Conservation (phyloP, 1,140 invertebrate species). For the Neodiprion fabricii region DNA sequence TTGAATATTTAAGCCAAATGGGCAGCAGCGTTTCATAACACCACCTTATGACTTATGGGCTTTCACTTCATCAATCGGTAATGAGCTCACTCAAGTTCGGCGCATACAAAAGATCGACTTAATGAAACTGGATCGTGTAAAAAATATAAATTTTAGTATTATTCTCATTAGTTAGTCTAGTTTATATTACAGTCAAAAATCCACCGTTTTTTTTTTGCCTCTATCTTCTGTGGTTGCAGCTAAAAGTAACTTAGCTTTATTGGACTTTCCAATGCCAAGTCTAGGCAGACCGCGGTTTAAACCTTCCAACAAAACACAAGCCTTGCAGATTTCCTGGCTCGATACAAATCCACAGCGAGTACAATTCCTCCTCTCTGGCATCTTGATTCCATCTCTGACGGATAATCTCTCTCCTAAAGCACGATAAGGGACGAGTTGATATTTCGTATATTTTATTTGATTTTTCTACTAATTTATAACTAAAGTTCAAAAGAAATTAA, state of each 20-base stretch:
- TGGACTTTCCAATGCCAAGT: constrained; percentile 85
- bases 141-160: not conserved
- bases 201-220: constrained; percentile 25
- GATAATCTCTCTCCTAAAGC: constrained; percentile 83
- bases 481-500: constrained; percentile 22
- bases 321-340: constrained; percentile 95
- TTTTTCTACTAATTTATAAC: constrained; percentile 11
- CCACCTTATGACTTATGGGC: too few species aligned
- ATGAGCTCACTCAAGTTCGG: too few species aligned
- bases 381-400: constrained; percentile 80
- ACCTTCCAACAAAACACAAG: constrained; percentile 94
- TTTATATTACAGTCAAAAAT: constrained; percentile 33
- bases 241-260: constrained; percentile 74
- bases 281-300: constrained; percentile 91
- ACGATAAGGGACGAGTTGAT: constrained; percentile 16
- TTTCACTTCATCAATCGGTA: too few species aligned
- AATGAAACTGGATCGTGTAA: not conserved
- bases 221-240: constrained; percentile 43
- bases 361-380: constrained; percentile 85
- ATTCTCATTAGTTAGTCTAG: not conserved
- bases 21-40: too few species aligned
- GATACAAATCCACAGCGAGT: constrained; percentile 93
- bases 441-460: not conserved
- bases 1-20: too few species aligned
- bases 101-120: too few species aligned